Evolutionary conservation across 1,140 invertebrate species (phyloP).

Genomic region (Pseudoatta argentina): DNA sequence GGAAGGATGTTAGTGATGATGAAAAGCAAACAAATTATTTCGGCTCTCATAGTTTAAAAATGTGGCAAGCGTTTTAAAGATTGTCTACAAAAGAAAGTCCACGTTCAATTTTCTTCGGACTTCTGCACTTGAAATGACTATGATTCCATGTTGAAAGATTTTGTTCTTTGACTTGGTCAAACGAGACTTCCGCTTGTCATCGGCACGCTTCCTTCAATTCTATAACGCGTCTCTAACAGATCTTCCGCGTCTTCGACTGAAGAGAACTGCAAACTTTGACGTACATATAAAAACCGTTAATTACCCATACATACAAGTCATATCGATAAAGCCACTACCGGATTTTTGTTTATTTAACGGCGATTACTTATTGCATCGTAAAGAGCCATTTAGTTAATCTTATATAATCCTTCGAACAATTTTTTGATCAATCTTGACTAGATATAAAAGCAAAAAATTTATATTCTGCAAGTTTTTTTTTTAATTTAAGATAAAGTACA

Average conservation of each 20-base stretch:
- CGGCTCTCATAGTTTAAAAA: slow-evolving; percentile 34
- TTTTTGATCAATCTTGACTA: not conserved
- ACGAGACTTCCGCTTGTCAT: slow-evolving; percentile 47
- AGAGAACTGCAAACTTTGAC: slow-evolving; percentile 55
- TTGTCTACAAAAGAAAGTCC: not conserved
- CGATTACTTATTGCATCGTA: not conserved
- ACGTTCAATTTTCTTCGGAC: slow-evolving; percentile 12
- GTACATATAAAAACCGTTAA: not conserved
- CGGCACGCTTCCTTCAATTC: not conserved
- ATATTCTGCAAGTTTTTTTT: not conserved
- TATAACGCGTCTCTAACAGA: slow-evolving; percentile 30
- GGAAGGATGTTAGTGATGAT: not conserved
- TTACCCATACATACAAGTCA: not conserved
- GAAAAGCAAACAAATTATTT: slow-evolving; percentile 3
- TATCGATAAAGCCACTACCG: slow-evolving; percentile 6
- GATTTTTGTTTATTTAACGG: slow-evolving; percentile 44
- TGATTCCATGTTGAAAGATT: slow-evolving; percentile 38
- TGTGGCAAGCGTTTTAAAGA: not conserved
- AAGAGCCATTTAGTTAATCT: slow-evolving; percentile 24
- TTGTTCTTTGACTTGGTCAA: slow-evolving; percentile 23
- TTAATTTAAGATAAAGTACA: not conserved
- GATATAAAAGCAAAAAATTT: not conserved
- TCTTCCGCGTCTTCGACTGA: slow-evolving; percentile 21
- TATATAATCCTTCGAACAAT: slow-evolving; percentile 5
- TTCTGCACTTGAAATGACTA: slow-evolving; percentile 4